Evolutionary conservation across 2,888 invertebrate genomes (phyloP), one percentile per base, ranked within the genome.

Genomic region (Cenopis cana): DNA sequence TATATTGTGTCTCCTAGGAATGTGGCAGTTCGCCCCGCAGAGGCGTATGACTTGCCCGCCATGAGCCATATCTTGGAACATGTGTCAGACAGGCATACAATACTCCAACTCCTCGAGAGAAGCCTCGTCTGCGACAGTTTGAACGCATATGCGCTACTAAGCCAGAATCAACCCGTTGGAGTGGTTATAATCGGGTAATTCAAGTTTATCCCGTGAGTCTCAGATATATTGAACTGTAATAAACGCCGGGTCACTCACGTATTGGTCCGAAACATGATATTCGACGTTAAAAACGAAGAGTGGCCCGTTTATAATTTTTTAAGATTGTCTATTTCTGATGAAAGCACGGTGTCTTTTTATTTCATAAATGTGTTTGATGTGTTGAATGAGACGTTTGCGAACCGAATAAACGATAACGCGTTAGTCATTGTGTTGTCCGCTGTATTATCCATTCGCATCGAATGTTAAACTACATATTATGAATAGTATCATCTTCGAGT

Each of bases 101-200:
- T 90, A 4, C 49, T 84, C n/a, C 85, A 86, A 0, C 75, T 90
- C 38, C 89, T 89, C 60, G 78, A 83, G 18, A 80, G 80, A 0
- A 84, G 87, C 0, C 76, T 92, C 0, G 50, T 56, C 0, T 85
- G 87, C 0, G 64, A 72, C 0, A 70, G 75, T 0, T 75, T 90
- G n/a, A 75, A 82, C 5, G 82, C 88, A 0, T 90, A 74, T 55
- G 80, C 88, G 11, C 73, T 92, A 18, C 80, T 88, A 0, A 92
- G 90, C 74, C 86, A 94, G 76, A 87, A 89, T 17, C 88, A 87
- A 71, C 86, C 94, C 0, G 81, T 94, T 0, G 95, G 94, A 0
- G 74, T 94, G 66, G 83, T 88, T 36, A 80, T 94, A 20, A 69
- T 94, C 5, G 89, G 94, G 94, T 94, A 80, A 85, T 79, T 50